phyloP scores from a whole-genome alignment of 2,888 invertebrate genomes.

The Ceriagrion tenellum region DNA sequence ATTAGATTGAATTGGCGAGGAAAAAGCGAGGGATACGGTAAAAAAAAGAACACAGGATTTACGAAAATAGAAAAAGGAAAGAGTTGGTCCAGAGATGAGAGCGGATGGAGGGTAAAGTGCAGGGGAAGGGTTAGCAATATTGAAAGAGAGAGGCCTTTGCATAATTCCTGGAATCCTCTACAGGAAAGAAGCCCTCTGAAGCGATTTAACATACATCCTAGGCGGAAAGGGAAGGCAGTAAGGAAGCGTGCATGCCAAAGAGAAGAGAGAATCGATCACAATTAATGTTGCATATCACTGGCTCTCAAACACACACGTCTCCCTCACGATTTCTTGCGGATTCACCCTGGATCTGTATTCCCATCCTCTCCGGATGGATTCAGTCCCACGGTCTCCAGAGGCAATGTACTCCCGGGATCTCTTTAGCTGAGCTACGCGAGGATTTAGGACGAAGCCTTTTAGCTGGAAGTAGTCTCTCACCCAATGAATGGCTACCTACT shows the following conservation, averaged over 20 bases:
- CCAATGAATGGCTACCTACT: background rate
- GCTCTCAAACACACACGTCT: background rate
- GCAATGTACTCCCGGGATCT: background rate
- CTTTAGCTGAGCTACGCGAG: background rate
- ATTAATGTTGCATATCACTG: constrained; percentile 20
- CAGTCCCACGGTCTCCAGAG: background rate
- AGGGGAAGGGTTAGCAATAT: background rate
- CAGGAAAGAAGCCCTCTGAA: background rate
- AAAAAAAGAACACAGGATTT: background rate
- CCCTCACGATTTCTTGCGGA: background rate
- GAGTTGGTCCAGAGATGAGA: background rate
- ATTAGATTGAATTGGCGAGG: background rate
- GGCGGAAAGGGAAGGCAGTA: background rate
- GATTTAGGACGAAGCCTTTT: background rate
- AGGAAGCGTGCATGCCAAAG: background rate
- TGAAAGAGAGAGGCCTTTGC: background rate
- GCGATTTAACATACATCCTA: background rate
- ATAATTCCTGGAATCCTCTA: constrained; percentile 23
- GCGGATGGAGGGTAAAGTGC: background rate
- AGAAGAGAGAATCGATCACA: background rate
- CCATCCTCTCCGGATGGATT: too few species aligned
- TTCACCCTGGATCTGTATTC: background rate
- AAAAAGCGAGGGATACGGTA: background rate
- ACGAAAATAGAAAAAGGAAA: background rate
- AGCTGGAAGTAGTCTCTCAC: background rate